Conservation (phyloP, 2,888 invertebrate species). For the Lithosia quadra region DNA sequence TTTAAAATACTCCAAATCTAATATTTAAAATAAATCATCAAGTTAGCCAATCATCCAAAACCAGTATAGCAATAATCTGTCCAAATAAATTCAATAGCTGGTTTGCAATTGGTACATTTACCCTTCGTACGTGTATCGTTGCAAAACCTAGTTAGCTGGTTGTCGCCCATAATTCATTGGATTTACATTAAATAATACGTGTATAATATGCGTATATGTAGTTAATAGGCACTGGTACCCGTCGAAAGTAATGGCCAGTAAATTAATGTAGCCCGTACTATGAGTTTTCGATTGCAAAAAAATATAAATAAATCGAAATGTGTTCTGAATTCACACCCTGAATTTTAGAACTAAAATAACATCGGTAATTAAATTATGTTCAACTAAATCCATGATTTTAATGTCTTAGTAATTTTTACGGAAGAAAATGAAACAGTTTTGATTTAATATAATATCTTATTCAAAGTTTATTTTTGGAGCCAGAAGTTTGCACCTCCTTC, state of each 20-base stretch:
- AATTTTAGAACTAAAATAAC: too few species aligned
- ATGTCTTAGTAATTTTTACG: too few species aligned
- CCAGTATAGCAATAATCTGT: neutral
- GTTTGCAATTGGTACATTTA: constrained; percentile 9
- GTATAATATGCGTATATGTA: constrained; percentile 9
- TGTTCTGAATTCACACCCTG: neutral
- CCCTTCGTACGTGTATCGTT: constrained; percentile 17
- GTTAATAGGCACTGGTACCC: constrained; percentile 15
- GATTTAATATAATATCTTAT: too few species aligned
- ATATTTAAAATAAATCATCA: constrained; percentile 1
- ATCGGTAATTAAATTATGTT: too few species aligned
- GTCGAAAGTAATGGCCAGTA: constrained; percentile 17
- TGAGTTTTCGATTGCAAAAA: constrained; percentile 7
- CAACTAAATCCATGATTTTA: too few species aligned
- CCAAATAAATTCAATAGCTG: constrained; percentile 3
- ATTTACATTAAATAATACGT: constrained; percentile 48
- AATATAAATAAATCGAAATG: neutral
- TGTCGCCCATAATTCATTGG: constrained; percentile 27
- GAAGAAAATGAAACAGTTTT: too few species aligned
- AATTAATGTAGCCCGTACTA: constrained; percentile 22
- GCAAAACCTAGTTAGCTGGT: constrained; percentile 24
- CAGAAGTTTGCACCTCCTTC: too few species aligned
- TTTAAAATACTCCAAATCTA: neutral
- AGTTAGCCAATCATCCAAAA: constrained; percentile 7
- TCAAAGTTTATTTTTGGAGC: too few species aligned